phyloP scores from a whole-genome alignment of 1,140 invertebrate species.

The Drosophila chauvacae region DNA sequence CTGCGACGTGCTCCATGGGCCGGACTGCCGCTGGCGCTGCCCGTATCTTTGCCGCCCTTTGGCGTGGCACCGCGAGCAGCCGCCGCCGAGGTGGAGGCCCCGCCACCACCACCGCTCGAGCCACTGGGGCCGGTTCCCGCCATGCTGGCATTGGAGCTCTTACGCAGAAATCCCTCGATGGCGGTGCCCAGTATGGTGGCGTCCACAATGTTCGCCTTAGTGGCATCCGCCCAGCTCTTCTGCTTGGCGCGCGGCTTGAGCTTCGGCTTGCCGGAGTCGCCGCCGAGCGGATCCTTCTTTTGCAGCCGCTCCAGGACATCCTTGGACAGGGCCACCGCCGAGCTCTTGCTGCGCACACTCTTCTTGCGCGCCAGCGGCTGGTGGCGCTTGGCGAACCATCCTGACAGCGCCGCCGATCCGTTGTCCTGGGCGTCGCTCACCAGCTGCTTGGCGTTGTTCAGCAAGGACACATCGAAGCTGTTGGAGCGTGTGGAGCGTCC shows the following conservation, averaged over 20 bases:
- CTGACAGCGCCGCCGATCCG: conserved; percentile 86
- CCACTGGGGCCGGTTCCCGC: conserved; percentile 45
- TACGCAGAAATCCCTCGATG: conserved; percentile 91
- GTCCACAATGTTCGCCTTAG: conserved; percentile 86
- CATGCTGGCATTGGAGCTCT: conserved; percentile 85
- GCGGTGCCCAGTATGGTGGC: conserved; percentile 91
- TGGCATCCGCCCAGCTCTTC: conserved; percentile 76
- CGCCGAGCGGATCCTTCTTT: conserved; percentile 76
- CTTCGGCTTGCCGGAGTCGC: conserved; percentile 72
- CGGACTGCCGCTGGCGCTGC: conserved; percentile 36
- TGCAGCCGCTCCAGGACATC: conserved; percentile 85
- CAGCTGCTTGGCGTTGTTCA: conserved; percentile 86
- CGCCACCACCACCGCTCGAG: conserved; percentile 69
- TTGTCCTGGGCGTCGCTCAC: conserved; percentile 84
- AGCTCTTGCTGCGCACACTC: conserved; percentile 84
- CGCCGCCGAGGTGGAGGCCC: conserved; percentile 69
- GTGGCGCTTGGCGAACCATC: conserved; percentile 91
- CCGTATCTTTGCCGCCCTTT: conserved; percentile 53
- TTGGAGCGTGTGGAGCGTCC: conserved; percentile 89
- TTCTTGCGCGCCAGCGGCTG: conserved; percentile 89
- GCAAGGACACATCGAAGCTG: conserved; percentile 91
- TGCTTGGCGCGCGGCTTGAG: conserved; percentile 77
- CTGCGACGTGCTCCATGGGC: conserved; percentile 37
- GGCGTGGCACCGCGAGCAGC: conserved; percentile 63
- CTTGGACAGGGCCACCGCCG: conserved; percentile 85